phyloP scores from a whole-genome alignment of 2,888 invertebrate genomes.

The Dione vanillae region DNA sequence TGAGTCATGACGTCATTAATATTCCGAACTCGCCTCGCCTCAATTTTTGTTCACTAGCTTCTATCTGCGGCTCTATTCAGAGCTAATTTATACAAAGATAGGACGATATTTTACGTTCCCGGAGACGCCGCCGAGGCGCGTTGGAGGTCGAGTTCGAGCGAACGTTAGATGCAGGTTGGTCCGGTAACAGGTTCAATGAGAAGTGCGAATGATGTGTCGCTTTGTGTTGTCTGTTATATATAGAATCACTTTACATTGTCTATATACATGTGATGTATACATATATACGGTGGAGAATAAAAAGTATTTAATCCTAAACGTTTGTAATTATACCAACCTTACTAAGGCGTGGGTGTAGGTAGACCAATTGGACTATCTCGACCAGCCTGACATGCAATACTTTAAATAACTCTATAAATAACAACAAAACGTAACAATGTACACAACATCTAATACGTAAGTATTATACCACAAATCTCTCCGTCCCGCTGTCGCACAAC shows the following conservation, averaged over 20 bases:
- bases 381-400: neutral
- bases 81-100: constrained; percentile 19
- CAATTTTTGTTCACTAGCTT: constrained; percentile 22
- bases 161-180: too few relatives aligned
- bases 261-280: too few relatives aligned
- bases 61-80: constrained; percentile 12
- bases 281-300: too few relatives aligned
- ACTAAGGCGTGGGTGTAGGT: too few relatives aligned
- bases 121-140: neutral
- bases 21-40: constrained; percentile 14
- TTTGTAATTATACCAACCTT: too few relatives aligned
- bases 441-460: neutral
- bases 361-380: neutral
- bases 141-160: neutral
- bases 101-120: neutral
- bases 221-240: too few relatives aligned
- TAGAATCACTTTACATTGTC: too few relatives aligned
- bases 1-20: constrained; percentile 26
- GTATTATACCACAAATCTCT: too few relatives aligned
- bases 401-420: neutral
- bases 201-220: too few relatives aligned
- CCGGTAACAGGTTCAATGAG: too few relatives aligned
- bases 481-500: too few relatives aligned
- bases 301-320: too few relatives aligned
- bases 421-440: neutral